A percentile compares a stretch with the other conserved stretches of the same genome.
Evolutionary conservation across 2,797 vertebrate genomes (phyloP).

Genomic region (Astyanax mexicanus): DNA sequence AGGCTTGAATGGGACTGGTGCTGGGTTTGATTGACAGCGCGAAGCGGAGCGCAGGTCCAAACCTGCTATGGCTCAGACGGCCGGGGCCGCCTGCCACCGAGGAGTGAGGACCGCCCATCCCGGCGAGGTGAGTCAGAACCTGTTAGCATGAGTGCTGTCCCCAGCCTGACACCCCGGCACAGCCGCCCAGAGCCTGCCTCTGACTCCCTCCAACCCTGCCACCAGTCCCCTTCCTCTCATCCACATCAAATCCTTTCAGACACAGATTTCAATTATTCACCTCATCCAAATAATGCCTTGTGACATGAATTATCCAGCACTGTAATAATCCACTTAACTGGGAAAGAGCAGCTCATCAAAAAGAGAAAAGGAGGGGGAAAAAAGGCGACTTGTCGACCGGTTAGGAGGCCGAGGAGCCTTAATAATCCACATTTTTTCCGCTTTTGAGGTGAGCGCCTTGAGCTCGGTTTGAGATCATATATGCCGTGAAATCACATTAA

Average conservation of each 20-base stretch:
- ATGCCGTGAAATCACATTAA: constrained; percentile 82
- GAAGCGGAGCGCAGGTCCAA: constrained; percentile 61
- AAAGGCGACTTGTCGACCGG: constrained; percentile 71
- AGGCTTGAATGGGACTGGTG: constrained; percentile 11
- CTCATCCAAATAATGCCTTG: constrained; percentile 89
- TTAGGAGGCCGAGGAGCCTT: constrained; percentile 73
- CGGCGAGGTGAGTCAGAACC: constrained; percentile 84
- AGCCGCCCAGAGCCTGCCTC: constrained; percentile 39
- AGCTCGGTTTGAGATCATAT: constrained; percentile 66
- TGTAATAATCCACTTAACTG: constrained; percentile 91
- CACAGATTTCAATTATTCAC: constrained; percentile 91
- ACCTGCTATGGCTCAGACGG: constrained; percentile 59
- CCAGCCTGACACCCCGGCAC: constrained; percentile 69
- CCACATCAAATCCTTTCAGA: constrained; percentile 89
- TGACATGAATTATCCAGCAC: constrained; percentile 88
- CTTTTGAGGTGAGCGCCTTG: constrained; percentile 67
- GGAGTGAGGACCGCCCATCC: constrained; percentile 72
- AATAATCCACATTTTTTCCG: constrained; percentile 75
- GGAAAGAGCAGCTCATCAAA: constrained; percentile 87
- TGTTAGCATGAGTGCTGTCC: constrained; percentile 83
- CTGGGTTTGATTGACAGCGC: constrained; percentile 38
- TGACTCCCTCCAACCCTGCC: constrained; percentile 73
- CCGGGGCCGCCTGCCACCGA: constrained; percentile 66
- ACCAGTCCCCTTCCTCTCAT: constrained; percentile 83
- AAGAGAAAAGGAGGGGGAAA: constrained; percentile 76